Evolutionary conservation across 2,797 vertebrate species (phyloP), one percentile per base, ranked within the genome.

Genomic region (Chromis chromis): DNA sequence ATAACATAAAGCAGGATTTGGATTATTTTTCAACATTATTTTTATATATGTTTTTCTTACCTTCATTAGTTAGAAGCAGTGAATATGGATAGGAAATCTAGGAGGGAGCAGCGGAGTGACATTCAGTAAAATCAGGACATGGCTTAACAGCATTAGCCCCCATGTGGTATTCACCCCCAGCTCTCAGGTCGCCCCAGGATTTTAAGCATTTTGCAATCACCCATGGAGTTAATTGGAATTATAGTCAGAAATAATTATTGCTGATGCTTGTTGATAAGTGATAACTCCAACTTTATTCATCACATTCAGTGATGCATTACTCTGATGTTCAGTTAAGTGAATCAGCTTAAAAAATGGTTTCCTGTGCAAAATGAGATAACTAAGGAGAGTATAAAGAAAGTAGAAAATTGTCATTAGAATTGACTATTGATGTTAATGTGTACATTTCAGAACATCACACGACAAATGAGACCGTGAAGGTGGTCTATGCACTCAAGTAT

Each of bases 241-340:
- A 66, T 52, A 77, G 81, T 81, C 68, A 62, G 71, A 89, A 61
- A 55, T 86, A 82, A 86, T 89, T 85, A 84, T 56, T 60, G 71
- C 63, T 50, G 74, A 86, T 65, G 70, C 68, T 77, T 70, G 79
- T 78, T 76, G 77, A 89, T 82, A 76, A 36, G 33, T 24, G 68
- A 65, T 61, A 79, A 74, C 64, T 52, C 21, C n/a, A n/a, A 28
- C 11, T 21, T 59, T 74, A 76, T 76, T 69, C 55, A 27, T 39
- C 1, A 1, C 6, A 28, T 70, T 60, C 58, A 73, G 4, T 52
- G 58, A 70, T 58, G 71, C 60, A 21, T 46, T 24, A 19, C 74
- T 72, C 74, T 36, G 50, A 50, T 49, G 66, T 69, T 55, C 39
- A 22, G 39, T 48, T 42, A 4, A 65, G 46, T 52, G 54, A 58